Base-by-base conservation (phyloP, 2,113 vertebrate species). In the Nettapus auritus region DNA sequence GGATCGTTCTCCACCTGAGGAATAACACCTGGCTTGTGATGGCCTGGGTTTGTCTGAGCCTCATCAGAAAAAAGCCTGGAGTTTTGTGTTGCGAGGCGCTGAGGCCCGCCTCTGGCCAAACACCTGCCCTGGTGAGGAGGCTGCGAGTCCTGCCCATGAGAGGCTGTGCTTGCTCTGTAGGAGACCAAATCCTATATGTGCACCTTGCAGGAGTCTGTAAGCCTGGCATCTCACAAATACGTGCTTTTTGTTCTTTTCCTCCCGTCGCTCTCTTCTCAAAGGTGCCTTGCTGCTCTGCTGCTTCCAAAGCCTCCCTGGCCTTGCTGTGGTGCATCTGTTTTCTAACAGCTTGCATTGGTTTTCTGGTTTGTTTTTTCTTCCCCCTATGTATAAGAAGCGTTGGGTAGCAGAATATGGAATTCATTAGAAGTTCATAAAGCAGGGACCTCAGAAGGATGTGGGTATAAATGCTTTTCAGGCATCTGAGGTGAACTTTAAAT, bases 351-450 rank as follows among this genome's bases (percentile, higher is more conserved):
- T 77, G 70, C 29, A 0, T 26, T 48, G 63, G 82, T 87, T 84
- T 80, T 90, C 86, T 86, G 94, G 86, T 96, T 97, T 96, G 95
- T 93, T 96, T 95, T 96, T 96, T n/a, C 88, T 88, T 96, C 89
- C 90, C 90, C 82, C 79, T 28, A 69, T 48, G 44, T 91, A 93
- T 89, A 73, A 94, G 94, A 94, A 92, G 56, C 2, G 38, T 92
- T 96, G 91, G 88, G 84, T 91, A 76, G 66, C 63, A 40, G 82
- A 92, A 96, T 76, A 38, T 90, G 94, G 95, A 91, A 91, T 89
- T 96, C 93, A 90, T 97, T 94, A 95, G 94, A 46, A 73, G 87
- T 94, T 94, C 94, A 93, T 93, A 84, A 96, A 96, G 81, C 79
- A 80, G 88, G 94, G 95, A 93, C 83, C 88, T 94, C 82, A 93